A percentile compares a stretch with the other conserved stretches of the same genome.
phyloP scores from a whole-genome alignment of 2,888 invertebrate species.

The Polyommatus iphigenia region DNA sequence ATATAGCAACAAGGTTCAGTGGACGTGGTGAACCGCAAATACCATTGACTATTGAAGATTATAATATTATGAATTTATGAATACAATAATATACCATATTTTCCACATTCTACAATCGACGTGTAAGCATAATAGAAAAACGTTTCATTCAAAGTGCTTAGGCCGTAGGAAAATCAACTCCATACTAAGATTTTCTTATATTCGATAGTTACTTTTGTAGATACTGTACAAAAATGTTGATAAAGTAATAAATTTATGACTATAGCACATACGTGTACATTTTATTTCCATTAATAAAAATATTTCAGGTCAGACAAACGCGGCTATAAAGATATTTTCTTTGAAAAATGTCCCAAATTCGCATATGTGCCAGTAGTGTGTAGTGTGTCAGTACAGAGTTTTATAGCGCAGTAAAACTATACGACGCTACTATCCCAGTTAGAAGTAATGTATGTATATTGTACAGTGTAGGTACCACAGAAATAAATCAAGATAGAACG shows the following conservation, averaged over 20 bases:
- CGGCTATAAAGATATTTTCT: background rate
- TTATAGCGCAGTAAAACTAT: constrained; percentile 63
- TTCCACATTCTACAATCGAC: background rate
- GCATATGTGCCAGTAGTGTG: constrained; percentile 37
- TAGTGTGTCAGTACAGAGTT: constrained; percentile 42
- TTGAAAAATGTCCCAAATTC: constrained; percentile 42
- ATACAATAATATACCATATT: background rate
- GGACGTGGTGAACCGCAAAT: background rate
- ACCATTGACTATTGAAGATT: background rate
- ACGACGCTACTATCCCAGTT: background rate
- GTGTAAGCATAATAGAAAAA: too few species aligned
- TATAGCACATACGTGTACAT: too few species aligned
- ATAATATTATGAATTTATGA: background rate
- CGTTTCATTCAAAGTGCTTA: too few species aligned
- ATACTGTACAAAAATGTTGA: too few species aligned
- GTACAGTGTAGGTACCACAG: background rate
- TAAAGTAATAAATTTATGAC: too few species aligned
- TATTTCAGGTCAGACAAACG: background rate
- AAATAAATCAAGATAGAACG: too few species aligned
- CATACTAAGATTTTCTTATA: too few species aligned
- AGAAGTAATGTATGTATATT: background rate
- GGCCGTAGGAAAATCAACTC: too few species aligned
- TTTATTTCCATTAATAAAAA: background rate
- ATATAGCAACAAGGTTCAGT: background rate
- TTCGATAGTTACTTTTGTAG: too few species aligned